A percentile compares a stretch with the other conserved stretches of the same genome.
Conservation (phyloP, 2,888 invertebrate species). For the Corbicula japonica region DNA sequence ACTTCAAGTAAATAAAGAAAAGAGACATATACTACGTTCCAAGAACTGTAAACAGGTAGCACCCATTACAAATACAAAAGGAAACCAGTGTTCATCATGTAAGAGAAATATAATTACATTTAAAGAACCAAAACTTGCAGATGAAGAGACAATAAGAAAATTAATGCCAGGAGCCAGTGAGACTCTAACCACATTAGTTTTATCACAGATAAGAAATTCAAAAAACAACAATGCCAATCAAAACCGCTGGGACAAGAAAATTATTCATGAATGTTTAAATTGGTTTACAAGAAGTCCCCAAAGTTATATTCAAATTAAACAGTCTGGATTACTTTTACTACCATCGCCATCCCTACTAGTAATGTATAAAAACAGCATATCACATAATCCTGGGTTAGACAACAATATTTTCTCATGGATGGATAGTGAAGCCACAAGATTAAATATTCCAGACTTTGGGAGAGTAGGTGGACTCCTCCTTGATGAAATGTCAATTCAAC, state of each 20-base stretch:
- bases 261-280: slow-evolving; percentile 12
- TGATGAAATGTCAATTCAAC: no score
- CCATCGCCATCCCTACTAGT: slow-evolving; percentile 4
- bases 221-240: background rate
- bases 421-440: slow-evolving; percentile 12
- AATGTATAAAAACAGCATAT: background rate
- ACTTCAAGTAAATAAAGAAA: background rate
- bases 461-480: background rate
- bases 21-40: background rate
- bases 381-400: background rate
- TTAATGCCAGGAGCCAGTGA: background rate
- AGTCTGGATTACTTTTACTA: background rate
- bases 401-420: slow-evolving; percentile 3
- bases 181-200: background rate
- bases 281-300: slow-evolving; percentile 5
- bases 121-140: background rate
- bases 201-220: background rate
- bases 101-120: background rate
- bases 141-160: background rate
- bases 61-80: background rate
- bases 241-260: slow-evolving; percentile 9
- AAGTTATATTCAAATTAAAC: background rate
- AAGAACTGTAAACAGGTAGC: slow-evolving; percentile 3
- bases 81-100: background rate
- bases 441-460: slow-evolving; percentile 3